Conservation (phyloP, 2,888 invertebrate genomes). For the Carcina quercana region DNA sequence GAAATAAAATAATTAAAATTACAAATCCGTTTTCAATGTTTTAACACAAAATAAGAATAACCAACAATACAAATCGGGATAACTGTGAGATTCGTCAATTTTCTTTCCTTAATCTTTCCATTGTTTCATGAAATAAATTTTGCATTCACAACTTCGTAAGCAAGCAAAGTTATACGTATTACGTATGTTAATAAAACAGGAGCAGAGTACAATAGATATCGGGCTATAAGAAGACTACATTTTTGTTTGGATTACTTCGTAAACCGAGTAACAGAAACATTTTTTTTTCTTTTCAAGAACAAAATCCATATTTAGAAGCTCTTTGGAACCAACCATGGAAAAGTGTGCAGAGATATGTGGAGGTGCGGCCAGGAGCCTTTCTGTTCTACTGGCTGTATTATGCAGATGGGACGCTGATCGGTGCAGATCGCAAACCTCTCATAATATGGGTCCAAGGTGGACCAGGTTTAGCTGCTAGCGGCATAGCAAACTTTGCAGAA, state of each 20-base stretch:
- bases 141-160: too few species aligned
- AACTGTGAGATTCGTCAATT: too few species aligned
- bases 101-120: too few species aligned
- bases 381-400: slow-evolving; percentile 94
- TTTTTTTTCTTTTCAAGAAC: slow-evolving; percentile 19
- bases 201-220: too few species aligned
- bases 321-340: slow-evolving; percentile 33
- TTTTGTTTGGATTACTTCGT: neutral
- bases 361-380: slow-evolving; percentile 82
- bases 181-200: too few species aligned
- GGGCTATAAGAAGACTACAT: too few species aligned
- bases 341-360: slow-evolving; percentile 81
- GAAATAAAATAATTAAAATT: too few species aligned
- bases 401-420: slow-evolving; percentile 76
- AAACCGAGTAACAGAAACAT: neutral
- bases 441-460: slow-evolving; percentile 94
- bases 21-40: too few species aligned
- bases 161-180: too few species aligned
- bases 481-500: slow-evolving; percentile 90
- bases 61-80: too few species aligned
- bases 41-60: too few species aligned
- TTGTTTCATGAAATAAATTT: too few species aligned
- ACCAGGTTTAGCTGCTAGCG: slow-evolving; percentile 88
- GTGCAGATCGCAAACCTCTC: slow-evolving; percentile 77
- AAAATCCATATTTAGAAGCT: slow-evolving; percentile 43